Conservation (phyloP, 53 echinoderm and acorn worm genomes). For the Antedon mediterranea region DNA sequence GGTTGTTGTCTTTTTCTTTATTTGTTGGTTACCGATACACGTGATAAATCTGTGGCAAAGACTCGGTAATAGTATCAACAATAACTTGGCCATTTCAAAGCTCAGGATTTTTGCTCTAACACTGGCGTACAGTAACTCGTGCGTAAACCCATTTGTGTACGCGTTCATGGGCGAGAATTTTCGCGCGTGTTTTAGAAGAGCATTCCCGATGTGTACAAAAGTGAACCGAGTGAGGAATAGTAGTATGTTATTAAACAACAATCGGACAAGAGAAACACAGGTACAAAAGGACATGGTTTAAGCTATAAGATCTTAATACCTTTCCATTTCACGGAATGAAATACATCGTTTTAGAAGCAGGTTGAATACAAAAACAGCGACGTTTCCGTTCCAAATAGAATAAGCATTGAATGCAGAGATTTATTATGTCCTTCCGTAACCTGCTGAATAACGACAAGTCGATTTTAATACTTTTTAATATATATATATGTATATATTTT, state of each 20-base stretch:
- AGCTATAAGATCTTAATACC: no score
- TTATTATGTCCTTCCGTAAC: no score
- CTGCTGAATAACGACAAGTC: no score
- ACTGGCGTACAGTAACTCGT: constrained; percentile 81
- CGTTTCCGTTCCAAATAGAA: no score
- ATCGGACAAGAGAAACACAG: background rate
- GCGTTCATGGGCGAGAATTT: constrained; percentile 95
- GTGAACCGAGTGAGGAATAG: background rate
- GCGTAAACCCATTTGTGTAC: constrained; percentile 85
- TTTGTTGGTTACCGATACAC: constrained; percentile 86
- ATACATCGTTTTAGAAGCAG: no score
- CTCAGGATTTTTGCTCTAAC: constrained; percentile 52
- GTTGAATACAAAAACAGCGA: no score
- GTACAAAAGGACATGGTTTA: background rate
- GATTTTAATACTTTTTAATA: no score
- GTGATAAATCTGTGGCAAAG: constrained; percentile 56
- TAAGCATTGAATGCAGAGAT: no score
- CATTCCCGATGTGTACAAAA: constrained; percentile 44
- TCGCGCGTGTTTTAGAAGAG: constrained; percentile 70
- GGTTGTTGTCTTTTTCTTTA: constrained; percentile 67
- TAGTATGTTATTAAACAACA: background rate
- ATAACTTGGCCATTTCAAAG: constrained; percentile 26
- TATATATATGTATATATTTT: no score
- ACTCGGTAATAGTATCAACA: constrained; percentile 24
- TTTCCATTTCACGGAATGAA: no score